Evolutionary conservation across 2,888 invertebrate species (phyloP), one percentile per base, ranked within the genome.

Genomic region (Nebria brevicollis): DNA sequence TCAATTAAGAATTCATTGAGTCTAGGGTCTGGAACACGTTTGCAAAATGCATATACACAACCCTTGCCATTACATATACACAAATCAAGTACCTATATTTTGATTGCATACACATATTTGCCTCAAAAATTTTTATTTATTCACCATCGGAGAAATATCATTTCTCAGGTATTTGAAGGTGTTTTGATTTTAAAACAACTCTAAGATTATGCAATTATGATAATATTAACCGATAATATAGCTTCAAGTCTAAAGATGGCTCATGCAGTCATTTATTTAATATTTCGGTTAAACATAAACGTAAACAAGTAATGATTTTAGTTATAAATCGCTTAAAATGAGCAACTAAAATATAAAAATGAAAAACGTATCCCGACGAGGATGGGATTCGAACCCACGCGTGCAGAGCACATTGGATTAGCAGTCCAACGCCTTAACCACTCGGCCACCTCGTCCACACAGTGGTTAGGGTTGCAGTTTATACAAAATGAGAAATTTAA

Each of bases 401-500:
- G 91, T 90, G 91, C 91, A 91, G 91, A 91, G 91, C 91, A 90
- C 91, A 91, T 91, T 91, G 91, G 91, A 91, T 91, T 91, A 91
- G 91, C 91, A 91, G 91, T 91, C 91, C 91, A 91, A 91, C 91
- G 91, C 91, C 91, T 91, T 91, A 92, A 91, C 92, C 91, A 91
- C 91, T 92, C 92, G 91, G 91, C 91, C 91, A 91, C 91, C 91
- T 91, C 91, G 90, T 91, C 91, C 68, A 70, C 20, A 70, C 70
- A 26, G n/a, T 15, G 54, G 1, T 3, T 8, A 5, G 5, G 10
- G 11, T 70, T 70, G 25, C 70, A 15, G 25, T 70, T 70, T 25
- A 10, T 26, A 70, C 1, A 70, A 15, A 70, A 54, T 2, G 20
- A 8, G 8, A 54, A 54, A 54, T 54, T 3, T 11, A 54, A 54